Percentiles rank a stretch among this genome's conserved stretches.
These are phyloP conservation scores for Haemorhous mexicanus DNA, from an alignment of 2,113 vertebrate genomes.

Conservation along the genomic window DNA sequence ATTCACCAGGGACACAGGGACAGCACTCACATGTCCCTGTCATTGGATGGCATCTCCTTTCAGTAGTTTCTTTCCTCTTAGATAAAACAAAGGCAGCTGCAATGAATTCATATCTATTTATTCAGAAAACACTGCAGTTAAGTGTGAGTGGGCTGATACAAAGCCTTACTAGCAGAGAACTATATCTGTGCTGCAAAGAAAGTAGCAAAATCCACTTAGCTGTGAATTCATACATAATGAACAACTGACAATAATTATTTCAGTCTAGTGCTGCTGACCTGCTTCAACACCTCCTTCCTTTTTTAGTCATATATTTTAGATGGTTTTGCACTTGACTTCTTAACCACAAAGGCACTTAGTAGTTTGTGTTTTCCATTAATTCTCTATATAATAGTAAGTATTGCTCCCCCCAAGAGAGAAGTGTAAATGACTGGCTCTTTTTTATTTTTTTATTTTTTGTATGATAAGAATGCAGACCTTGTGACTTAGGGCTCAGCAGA, in stretches of 20 bases:
- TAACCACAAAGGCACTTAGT: not conserved
- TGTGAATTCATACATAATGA: slow-evolving; percentile 41
- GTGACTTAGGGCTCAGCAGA: slow-evolving; percentile 49
- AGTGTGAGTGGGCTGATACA: not conserved
- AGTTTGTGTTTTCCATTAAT: slow-evolving; percentile 31
- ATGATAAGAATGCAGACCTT: slow-evolving; percentile 10
- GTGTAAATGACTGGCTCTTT: not conserved
- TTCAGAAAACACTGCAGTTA: not conserved
- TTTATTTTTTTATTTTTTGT: not conserved
- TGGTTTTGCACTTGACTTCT: slow-evolving; percentile 37
- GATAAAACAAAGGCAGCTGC: not conserved
- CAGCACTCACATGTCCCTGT: not conserved
- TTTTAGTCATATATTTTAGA: not conserved
- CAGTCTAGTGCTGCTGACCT: slow-evolving; percentile 9
- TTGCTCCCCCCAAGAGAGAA: slow-evolving; percentile 19
- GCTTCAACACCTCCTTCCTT: slow-evolving; percentile 32
- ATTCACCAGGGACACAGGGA: not conserved
- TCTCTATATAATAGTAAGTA: slow-evolving; percentile 15
- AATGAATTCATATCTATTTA: not conserved
- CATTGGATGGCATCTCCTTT: not conserved
- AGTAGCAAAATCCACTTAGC: slow-evolving; percentile 41
- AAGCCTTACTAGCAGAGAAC: not conserved
- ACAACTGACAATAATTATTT: slow-evolving; percentile 27
- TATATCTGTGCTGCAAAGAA: not conserved
- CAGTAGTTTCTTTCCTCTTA: not conserved